Evolutionary conservation across 2,888 invertebrate genomes (phyloP).

Genomic region (Sacculina carcini): DNA sequence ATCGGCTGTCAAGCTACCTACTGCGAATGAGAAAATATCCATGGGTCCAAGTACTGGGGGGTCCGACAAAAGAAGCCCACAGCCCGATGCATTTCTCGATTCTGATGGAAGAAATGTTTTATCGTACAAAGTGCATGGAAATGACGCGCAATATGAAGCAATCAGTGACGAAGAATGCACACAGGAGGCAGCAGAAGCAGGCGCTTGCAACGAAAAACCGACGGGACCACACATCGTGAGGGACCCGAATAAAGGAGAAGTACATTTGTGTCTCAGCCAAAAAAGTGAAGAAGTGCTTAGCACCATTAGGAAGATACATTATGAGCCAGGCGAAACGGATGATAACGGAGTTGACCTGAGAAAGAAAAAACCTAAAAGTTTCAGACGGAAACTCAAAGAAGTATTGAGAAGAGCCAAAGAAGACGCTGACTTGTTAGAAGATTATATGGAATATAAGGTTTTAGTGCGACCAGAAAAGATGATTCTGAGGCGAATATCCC

Average conservation of each 20-base stretch:
- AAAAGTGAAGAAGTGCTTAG: neutral
- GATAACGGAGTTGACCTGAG: neutral
- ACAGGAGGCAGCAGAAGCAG: no score
- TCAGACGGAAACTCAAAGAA: neutral
- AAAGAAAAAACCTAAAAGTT: neutral
- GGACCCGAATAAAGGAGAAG: neutral
- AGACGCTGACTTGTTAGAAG: neutral
- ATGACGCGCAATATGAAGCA: neutral
- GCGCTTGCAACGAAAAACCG: neutral
- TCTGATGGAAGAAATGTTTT: no score
- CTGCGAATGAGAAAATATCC: no score
- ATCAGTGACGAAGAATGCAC: neutral
- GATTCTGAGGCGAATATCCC: neutral
- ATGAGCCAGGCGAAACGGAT: neutral
- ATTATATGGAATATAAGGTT: neutral
- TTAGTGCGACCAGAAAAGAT: neutral
- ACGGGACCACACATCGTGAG: neutral
- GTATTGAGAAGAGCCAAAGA: neutral
- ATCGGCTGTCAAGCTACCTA: no score
- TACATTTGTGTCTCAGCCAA: neutral
- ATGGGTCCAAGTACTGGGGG: no score
- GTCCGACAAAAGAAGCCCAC: no score
- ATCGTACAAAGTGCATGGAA: neutral
- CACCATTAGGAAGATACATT: neutral
- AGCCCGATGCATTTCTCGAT: no score